Percentiles rank a stretch among this genome's conserved stretches.
phyloP scores from a whole-genome alignment of 2,888 invertebrate genomes.

The Ennomos erosarius region DNA sequence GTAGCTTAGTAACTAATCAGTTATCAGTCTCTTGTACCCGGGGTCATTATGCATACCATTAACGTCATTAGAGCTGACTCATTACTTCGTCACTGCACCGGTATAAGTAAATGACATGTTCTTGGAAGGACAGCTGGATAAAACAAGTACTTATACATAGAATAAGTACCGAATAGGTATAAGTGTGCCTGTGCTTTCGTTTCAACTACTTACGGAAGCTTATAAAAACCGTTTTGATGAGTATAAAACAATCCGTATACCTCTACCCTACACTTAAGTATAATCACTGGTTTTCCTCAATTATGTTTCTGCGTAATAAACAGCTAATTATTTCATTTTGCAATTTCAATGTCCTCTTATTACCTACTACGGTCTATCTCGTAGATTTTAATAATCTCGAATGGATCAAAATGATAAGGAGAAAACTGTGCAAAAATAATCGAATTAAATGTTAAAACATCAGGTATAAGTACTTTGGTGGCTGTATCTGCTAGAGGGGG shows the following conservation, averaged over 20 bases:
- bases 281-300: conserved; percentile 18
- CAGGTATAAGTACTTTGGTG: too few relatives aligned
- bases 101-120: conserved; percentile 64
- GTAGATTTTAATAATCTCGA: conserved; percentile 16
- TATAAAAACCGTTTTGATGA: conserved; percentile 15
- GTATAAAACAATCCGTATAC: conserved; percentile 4
- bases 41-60: conserved; percentile 53
- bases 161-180: background rate
- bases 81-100: conserved; percentile 59
- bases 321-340: conserved; percentile 16
- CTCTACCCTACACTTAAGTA: background rate
- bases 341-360: conserved; percentile 10
- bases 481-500: too few relatives aligned
- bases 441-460: too few relatives aligned
- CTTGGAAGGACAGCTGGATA: conserved; percentile 63
- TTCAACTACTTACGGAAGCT: conserved; percentile 51
- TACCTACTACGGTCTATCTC: conserved; percentile 6
- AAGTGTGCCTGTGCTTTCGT: conserved; percentile 37
- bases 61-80: conserved; percentile 72
- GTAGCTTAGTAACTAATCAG: conserved; percentile 43
- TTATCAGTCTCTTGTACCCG: conserved; percentile 66
- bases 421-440: background rate
- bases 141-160: too few relatives aligned
- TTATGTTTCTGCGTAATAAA: conserved; percentile 8
- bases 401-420: conserved; percentile 6